These are phyloP conservation scores for Hirtodrosophila histrioides DNA, from an alignment of 2,888 invertebrate genomes.

Conservation along the genomic window DNA sequence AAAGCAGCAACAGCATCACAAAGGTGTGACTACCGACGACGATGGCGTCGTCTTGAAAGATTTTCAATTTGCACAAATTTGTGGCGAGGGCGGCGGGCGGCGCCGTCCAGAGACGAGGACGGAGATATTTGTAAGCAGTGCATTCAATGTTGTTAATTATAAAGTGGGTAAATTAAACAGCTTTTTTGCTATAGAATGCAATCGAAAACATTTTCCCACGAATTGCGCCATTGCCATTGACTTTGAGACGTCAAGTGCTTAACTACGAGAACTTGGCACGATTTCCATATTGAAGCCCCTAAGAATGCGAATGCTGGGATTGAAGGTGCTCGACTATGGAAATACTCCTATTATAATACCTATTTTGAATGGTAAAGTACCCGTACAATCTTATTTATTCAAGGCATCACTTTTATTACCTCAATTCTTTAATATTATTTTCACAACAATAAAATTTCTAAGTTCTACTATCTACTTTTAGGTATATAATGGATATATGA, in stretches of 20 bases:
- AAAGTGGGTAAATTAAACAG: conserved; percentile 56
- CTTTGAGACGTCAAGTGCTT: conserved; percentile 72
- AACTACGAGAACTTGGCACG: conserved; percentile 65
- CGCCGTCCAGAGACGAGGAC: neutral
- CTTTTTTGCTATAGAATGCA: conserved; percentile 49
- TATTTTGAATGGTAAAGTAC: neutral
- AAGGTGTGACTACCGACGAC: conserved; percentile 65
- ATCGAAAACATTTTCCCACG: conserved; percentile 71
- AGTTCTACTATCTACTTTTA: too few species aligned
- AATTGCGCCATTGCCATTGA: conserved; percentile 72
- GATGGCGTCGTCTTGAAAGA: conserved; percentile 36
- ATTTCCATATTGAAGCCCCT: conserved; percentile 54
- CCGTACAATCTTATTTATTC: too few species aligned
- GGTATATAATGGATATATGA: too few species aligned
- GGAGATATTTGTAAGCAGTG: conserved; percentile 31
- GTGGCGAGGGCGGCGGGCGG: conserved; percentile 12
- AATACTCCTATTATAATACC: neutral
- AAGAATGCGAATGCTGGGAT: conserved; percentile 50
- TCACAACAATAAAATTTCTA: too few species aligned
- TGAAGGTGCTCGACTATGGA: conserved; percentile 10
- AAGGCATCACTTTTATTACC: too few species aligned
- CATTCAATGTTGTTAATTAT: conserved; percentile 59
- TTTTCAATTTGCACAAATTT: conserved; percentile 52
- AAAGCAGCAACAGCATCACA: conserved; percentile 34
- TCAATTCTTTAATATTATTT: too few species aligned